A percentile compares a stretch with the other conserved stretches of the same genome.
Evolutionary conservation across 2,797 vertebrate genomes (phyloP).

Genomic region (Squalus acanthias): DNA sequence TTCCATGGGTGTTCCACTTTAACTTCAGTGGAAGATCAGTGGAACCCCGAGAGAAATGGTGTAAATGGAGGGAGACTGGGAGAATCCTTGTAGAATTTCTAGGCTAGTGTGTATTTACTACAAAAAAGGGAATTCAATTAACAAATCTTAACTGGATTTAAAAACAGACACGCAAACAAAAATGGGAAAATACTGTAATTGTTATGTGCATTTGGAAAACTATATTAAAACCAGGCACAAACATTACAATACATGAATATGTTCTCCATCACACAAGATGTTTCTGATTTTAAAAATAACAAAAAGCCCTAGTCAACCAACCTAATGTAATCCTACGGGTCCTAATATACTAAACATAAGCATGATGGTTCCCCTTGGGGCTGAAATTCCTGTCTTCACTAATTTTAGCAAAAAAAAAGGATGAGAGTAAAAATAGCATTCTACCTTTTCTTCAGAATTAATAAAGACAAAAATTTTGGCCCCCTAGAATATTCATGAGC

Average conservation of each 20-base stretch:
- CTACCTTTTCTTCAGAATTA: background rate
- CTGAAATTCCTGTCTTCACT: background rate
- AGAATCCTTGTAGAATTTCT: background rate
- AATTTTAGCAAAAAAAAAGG: background rate
- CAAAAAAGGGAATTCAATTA: background rate
- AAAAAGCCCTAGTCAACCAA: background rate
- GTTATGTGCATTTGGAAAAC: background rate
- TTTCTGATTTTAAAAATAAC: background rate
- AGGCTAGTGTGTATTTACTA: background rate
- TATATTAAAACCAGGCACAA: background rate
- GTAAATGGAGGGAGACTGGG: background rate
- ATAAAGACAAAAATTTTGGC: background rate
- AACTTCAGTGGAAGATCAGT: background rate
- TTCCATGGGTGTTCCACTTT: background rate
- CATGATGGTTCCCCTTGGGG: background rate
- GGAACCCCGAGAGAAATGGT: background rate
- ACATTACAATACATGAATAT: background rate
- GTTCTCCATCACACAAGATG: slow-evolving; percentile 13
- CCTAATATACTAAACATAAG: background rate
- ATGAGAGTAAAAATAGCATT: background rate
- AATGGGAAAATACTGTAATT: background rate
- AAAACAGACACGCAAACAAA: background rate
- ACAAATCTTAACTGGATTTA: background rate
- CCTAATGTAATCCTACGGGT: background rate
- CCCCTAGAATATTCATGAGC: background rate